Conservation (phyloP, 2,113 vertebrate species). For the Mirza zaza region DNA sequence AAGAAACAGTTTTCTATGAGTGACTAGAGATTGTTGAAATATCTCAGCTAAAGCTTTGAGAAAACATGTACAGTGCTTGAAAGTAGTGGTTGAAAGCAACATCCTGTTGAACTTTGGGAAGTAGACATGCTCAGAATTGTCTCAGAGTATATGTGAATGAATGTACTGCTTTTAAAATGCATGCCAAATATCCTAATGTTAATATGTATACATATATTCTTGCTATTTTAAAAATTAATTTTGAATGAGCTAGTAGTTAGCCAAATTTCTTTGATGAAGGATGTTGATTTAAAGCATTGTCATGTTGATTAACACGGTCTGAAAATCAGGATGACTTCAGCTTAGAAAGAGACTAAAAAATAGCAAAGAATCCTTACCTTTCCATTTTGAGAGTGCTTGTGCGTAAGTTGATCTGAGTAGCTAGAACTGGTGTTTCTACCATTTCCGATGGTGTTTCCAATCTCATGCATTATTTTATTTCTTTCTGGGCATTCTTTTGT, state of each 20-base stretch:
- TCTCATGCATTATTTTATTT: neutral
- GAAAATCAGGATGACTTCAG: neutral
- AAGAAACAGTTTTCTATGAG: neutral
- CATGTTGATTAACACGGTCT: neutral
- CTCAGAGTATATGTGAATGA: neutral
- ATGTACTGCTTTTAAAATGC: neutral
- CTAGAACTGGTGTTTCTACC: neutral
- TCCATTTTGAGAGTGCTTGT: neutral
- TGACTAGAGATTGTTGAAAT: neutral
- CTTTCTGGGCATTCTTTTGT: neutral
- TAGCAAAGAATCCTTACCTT: neutral
- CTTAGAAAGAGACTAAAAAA: slow-evolving; percentile 22
- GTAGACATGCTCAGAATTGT: neutral
- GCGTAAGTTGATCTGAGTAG: neutral
- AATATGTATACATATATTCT: neutral
- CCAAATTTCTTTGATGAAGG: neutral
- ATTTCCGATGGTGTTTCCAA: neutral
- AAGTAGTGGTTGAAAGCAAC: neutral
- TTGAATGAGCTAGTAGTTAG: neutral
- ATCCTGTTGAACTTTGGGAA: neutral
- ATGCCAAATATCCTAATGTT: neutral
- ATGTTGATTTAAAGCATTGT: slow-evolving; percentile 18
- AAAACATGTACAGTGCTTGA: neutral
- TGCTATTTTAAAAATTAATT: slow-evolving; percentile 40
- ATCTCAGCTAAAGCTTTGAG: neutral